Base-by-base conservation (phyloP, 2,888 invertebrate species). In the Callimorpha dominula region DNA sequence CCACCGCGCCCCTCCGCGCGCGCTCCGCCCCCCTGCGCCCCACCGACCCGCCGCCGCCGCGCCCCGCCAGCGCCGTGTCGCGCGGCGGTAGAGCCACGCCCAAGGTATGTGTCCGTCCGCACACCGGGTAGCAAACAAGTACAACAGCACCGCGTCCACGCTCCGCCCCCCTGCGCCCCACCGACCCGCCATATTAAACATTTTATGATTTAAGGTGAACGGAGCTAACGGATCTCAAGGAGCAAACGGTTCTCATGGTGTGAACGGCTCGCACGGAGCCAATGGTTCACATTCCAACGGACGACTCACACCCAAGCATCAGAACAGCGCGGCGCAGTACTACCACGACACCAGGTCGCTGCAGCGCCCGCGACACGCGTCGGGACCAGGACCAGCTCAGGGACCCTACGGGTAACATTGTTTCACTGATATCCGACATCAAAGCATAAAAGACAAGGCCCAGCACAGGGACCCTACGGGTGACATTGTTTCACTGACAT, bases 271-370 rank as follows among this genome's bases (percentile, higher is more conserved):
- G 7, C 75, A 77, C 4, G 77, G 73, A 40, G 67, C 62, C 0
- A 78, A 78, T 4, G 80, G 81, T 31, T 67, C 71, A 3, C 77
- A 77, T 17, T 81, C 90, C 8, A 91, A 91, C 9, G 91, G 92
- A 14, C 71, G 88, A 0, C 73, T 76, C 79, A 78, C 81, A 4
- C 85, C 78, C 8, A 92, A 86, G 62, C 87, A 87, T 70, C 69
- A 46, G n/a, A 92, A 90, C 76, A 93, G 91, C 70, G 92, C 91
- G 0, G 91, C 93, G 72, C 93, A 93, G 88, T 94, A 94, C 78
- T 96, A 96, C 82, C 96, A 96, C 60, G 97, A 97, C 79, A 97
- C 97, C 0, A 89, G 97, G 68, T 97, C 97, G 1, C 86, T 97
- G 85, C 97, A 97, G 86, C 87, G 97, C 49, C 96, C 97, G 8